Evolutionary conservation across 2,113 vertebrate genomes (phyloP).

Genomic region (Pagrus major): DNA sequence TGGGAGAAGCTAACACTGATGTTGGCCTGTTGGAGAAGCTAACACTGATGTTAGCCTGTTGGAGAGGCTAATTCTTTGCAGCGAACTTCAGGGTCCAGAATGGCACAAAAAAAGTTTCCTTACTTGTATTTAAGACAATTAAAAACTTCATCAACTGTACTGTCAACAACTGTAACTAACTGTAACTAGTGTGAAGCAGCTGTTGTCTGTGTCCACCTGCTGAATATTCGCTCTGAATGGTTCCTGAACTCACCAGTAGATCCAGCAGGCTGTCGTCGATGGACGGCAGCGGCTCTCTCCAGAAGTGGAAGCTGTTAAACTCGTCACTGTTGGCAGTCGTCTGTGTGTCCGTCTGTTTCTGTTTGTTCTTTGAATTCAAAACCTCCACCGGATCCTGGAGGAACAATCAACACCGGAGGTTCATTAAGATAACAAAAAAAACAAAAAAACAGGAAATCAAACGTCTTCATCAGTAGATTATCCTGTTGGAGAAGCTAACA

Average conservation of each 20-base stretch:
- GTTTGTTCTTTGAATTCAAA: neutral
- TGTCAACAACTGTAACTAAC: too few species aligned
- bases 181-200: too few species aligned
- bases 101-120: too few species aligned
- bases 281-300: conserved; percentile 87
- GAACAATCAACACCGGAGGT: too few species aligned
- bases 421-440: neutral
- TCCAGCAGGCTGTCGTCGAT: conserved; percentile 87
- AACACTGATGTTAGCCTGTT: too few species aligned
- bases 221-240: too few species aligned
- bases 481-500: too few species aligned
- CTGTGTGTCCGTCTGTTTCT: neutral
- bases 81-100: neutral
- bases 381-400: conserved; percentile 14
- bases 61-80: too few species aligned
- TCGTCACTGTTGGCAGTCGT: conserved; percentile 24
- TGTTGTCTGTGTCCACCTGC: too few species aligned
- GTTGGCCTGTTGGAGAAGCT: too few species aligned
- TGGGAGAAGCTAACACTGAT: too few species aligned
- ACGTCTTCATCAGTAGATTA: too few species aligned
- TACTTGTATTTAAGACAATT: neutral
- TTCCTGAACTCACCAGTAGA: conserved; percentile 88
- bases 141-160: neutral
- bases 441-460: neutral
- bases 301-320: conserved; percentile 91